These are phyloP conservation scores for Drosophila merina DNA, from an alignment of 2,888 invertebrate species.

Conservation along the genomic window DNA sequence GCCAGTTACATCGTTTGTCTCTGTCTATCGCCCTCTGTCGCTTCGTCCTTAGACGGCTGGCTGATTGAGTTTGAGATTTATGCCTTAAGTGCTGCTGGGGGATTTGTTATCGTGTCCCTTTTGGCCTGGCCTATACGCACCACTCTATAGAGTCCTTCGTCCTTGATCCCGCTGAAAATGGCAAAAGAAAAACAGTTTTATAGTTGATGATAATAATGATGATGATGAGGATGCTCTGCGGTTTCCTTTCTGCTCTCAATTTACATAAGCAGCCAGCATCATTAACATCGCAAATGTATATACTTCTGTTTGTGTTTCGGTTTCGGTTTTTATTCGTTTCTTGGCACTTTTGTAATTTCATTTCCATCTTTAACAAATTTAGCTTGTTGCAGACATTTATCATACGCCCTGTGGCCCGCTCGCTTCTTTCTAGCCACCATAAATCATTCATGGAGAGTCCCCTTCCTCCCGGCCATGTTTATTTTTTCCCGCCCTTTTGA, in stretches of 20 bases:
- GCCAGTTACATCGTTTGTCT: conserved; percentile 63
- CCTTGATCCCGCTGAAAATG: conserved; percentile 33
- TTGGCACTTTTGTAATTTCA: conserved; percentile 56
- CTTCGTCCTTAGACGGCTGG: conserved; percentile 44
- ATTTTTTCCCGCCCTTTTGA: conserved; percentile 25
- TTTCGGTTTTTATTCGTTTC: conserved; percentile 11
- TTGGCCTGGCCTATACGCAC: conserved; percentile 50
- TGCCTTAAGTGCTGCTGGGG: conserved; percentile 73
- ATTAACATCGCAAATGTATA: conserved; percentile 66
- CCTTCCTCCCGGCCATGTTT: not conserved
- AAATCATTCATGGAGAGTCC: conserved; percentile 22
- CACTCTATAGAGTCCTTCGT: not conserved
- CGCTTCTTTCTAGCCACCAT: conserved; percentile 18
- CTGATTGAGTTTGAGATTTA: conserved; percentile 77
- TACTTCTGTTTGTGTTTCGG: conserved; percentile 39
- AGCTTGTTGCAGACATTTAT: conserved; percentile 61
- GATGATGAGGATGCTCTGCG: conserved; percentile 39
- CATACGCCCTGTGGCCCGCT: conserved; percentile 49
- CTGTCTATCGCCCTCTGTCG: conserved; percentile 45
- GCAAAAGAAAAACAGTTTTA: conserved; percentile 34
- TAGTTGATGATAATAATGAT: conserved; percentile 31
- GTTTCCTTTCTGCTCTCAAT: conserved; percentile 58
- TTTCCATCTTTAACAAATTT: conserved; percentile 61
- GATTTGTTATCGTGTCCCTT: conserved; percentile 55
- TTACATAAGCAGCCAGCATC: conserved; percentile 71